Conservation (phyloP, 2,113 vertebrate species). For the Leptocoma aspasia region DNA sequence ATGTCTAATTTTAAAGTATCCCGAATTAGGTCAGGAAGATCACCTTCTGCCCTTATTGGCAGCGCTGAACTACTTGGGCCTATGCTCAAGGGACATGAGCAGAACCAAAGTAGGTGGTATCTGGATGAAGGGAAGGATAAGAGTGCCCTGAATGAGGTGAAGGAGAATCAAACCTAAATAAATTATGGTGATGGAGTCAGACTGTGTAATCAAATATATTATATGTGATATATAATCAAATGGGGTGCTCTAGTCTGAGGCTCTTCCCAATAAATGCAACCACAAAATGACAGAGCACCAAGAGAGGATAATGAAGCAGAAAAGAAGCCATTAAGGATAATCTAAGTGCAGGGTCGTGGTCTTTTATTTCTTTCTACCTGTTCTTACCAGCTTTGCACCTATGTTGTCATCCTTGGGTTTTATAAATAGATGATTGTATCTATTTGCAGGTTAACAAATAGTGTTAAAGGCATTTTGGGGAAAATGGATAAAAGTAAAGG, state of each 20-base stretch:
- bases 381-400: neutral
- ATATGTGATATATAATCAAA: neutral
- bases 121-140: neutral
- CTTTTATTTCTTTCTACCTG: neutral
- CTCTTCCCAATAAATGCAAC: neutral
- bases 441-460: neutral
- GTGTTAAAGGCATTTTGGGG: neutral
- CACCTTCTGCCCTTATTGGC: neutral
- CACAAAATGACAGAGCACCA: neutral
- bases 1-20: neutral
- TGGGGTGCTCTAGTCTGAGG: neutral
- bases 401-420: neutral
- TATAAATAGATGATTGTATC: neutral
- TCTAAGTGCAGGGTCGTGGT: neutral
- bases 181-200: neutral
- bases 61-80: neutral
- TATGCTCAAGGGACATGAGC: neutral
- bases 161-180: neutral
- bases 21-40: neutral
- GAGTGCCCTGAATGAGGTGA: neutral
- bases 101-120: neutral
- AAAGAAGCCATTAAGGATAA: neutral
- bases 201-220: neutral
- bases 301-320: neutral
- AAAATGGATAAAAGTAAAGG: neutral